Base-by-base conservation (phyloP, 2,113 vertebrate genomes). In the Grus americana region DNA sequence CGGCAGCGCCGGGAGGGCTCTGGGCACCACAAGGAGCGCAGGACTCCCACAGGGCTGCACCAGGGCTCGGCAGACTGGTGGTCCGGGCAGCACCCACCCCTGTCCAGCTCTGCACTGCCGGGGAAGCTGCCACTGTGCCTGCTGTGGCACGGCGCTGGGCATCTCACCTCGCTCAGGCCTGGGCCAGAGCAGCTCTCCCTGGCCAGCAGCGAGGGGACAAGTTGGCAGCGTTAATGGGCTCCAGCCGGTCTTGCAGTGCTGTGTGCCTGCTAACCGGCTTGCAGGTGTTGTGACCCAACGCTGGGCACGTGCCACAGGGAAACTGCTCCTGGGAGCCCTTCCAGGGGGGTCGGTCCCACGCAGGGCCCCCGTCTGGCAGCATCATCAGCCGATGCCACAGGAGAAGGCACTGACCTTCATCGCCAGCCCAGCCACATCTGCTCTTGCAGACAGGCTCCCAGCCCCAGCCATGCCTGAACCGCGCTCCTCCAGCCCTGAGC, bases 51-150 rank as follows among this genome's bases (percentile, higher is more conserved):
- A 5, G 49, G 49, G 49, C 34, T 4, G 14, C 20, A 12, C 0
- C 5, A 2, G 38, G 32, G 27, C 32, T 62, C 4, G 10, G 36
- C 36, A 9, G 30, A 8, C 15, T 15, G 2, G 2, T 0, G 4
- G 19, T 34, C 23, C 1, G 8, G 36, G 54, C n/a, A 50, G 49
- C 36, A 40, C 30, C 79, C n/a, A 15, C 14, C 29, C 42, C 67
- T 29, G 46, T 12, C 23, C 6, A 14, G 11, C 17, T 34, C 65
- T 40, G 36, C 32, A 19, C 63, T 67, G 67, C 24, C 15, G 2
- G 13, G 17, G 47, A 52, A 52, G 76, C 36, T 21, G 36, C 59
- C 17, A 12, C 59, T 2, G 4, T 2, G 3, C 21, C 21, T 38
- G 38, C 49, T 27, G 49, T 5, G 3, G 68, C 14, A 15, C 30